Percentiles rank a stretch among this genome's conserved stretches.
phyloP scores from a whole-genome alignment of 1,140 invertebrate genomes.

The Diachasma alloeum region DNA sequence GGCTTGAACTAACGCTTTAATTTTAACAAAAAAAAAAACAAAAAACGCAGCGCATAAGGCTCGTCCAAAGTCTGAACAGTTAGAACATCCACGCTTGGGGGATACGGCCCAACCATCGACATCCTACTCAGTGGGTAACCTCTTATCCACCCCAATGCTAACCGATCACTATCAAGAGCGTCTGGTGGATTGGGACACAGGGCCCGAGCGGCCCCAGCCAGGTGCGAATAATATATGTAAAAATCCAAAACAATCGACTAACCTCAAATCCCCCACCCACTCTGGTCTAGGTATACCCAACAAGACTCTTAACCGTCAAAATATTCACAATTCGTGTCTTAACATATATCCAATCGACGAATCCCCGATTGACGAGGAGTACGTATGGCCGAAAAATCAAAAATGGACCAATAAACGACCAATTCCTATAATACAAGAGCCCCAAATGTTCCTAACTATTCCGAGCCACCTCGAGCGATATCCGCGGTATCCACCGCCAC shows the following conservation, averaged over 20 bases:
- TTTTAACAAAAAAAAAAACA: constrained; percentile 52
- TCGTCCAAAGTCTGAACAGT: constrained; percentile 61
- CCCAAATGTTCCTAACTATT: constrained; percentile 50
- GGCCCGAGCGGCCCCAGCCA: constrained; percentile 47
- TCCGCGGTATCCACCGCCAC: constrained; percentile 40
- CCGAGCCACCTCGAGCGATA: constrained; percentile 48
- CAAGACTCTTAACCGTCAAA: constrained; percentile 33
- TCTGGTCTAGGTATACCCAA: constrained; percentile 17
- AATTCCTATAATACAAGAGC: constrained; percentile 49
- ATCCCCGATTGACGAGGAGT: constrained; percentile 30
- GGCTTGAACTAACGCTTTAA: constrained; percentile 43
- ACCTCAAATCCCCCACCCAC: neutral
- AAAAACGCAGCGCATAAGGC: constrained; percentile 55
- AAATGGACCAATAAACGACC: constrained; percentile 39
- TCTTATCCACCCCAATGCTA: constrained; percentile 55
- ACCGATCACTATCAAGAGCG: constrained; percentile 33
- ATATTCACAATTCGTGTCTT: constrained; percentile 38
- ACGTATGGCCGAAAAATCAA: constrained; percentile 22
- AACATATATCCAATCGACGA: constrained; percentile 42
- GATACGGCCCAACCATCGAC: constrained; percentile 51
- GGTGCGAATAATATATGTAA: constrained; percentile 53
- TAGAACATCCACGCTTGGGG: constrained; percentile 49
- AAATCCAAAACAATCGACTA: constrained; percentile 17
- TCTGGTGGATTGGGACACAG: constrained; percentile 44
- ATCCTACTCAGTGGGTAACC: constrained; percentile 61